Percentiles rank a stretch among this genome's conserved stretches.
phyloP scores from a whole-genome alignment of 2,888 invertebrate species.

The Drosophila quinaria region DNA sequence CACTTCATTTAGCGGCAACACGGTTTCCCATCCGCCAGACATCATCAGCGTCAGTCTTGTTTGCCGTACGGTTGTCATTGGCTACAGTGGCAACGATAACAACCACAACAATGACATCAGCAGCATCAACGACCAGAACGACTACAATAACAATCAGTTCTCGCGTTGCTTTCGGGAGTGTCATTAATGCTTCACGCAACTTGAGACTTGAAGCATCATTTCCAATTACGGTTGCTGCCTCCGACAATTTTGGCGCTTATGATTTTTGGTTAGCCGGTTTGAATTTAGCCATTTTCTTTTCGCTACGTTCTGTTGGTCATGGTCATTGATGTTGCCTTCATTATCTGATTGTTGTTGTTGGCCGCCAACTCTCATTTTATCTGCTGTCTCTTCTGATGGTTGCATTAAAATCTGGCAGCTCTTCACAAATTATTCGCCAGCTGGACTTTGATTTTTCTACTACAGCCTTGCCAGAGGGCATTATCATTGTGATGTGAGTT shows the following conservation, averaged over 20 bases:
- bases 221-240: conserved; percentile 66
- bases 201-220: conserved; percentile 73
- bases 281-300: conserved; percentile 20
- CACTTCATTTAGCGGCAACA: conserved; percentile 72
- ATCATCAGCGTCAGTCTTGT: conserved; percentile 52
- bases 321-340: conserved; percentile 44
- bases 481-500: neutral
- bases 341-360: conserved; percentile 26
- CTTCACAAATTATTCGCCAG: conserved; percentile 42
- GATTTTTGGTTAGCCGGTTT: conserved; percentile 61
- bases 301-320: conserved; percentile 46
- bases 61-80: conserved; percentile 30
- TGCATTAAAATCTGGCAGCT: conserved; percentile 56
- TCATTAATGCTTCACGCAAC: conserved; percentile 69
- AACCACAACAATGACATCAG: neutral
- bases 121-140: conserved; percentile 12
- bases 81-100: conserved; percentile 16
- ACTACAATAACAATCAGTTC: conserved; percentile 36
- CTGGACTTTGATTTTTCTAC: neutral
- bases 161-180: conserved; percentile 29
- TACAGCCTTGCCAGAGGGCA: neutral
- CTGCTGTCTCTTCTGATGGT: conserved; percentile 49
- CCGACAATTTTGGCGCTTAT: conserved; percentile 59
- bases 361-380: conserved; percentile 61
- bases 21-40: conserved; percentile 58